Conservation (phyloP, 2,888 invertebrate species). For the Nemotelus nigrinus region DNA sequence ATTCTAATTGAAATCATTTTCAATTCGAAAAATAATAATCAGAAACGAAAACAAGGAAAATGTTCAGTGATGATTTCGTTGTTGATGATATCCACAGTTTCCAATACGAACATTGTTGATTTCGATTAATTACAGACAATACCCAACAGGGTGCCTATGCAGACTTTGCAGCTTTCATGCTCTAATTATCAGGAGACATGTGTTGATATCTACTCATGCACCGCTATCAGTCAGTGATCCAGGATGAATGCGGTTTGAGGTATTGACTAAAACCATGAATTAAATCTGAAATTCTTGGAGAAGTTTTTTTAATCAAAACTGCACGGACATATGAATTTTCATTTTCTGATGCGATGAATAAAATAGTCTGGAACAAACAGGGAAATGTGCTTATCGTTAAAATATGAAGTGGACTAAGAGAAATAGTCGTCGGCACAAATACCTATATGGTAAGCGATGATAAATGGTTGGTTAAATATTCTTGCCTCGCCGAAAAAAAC, state of each 20-base stretch:
- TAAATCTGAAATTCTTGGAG: slow-evolving; percentile 34
- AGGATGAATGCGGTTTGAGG: not conserved
- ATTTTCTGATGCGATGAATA: slow-evolving; percentile 49
- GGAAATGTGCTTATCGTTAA: not conserved
- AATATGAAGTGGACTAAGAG: not conserved
- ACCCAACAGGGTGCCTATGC: slow-evolving; percentile 31
- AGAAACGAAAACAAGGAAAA: slow-evolving; percentile 44
- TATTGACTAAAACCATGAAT: slow-evolving; percentile 7
- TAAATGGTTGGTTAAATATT: no score
- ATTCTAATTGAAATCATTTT: slow-evolving; percentile 45
- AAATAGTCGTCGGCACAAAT: no score
- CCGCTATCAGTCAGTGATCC: not conserved
- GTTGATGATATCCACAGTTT: slow-evolving; percentile 4
- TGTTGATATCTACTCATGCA: slow-evolving; percentile 6
- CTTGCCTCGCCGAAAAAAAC: not conserved
- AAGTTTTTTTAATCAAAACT: slow-evolving; percentile 50
- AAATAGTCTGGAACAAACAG: slow-evolving; percentile 6
- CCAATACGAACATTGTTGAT: slow-evolving; percentile 22
- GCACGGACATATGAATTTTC: slow-evolving; percentile 51
- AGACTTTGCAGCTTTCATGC: not conserved
- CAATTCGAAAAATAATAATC: slow-evolving; percentile 34
- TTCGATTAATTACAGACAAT: slow-evolving; percentile 24
- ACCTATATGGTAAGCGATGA: no score
- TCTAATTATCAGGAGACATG: slow-evolving; percentile 31
- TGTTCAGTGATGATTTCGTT: slow-evolving; percentile 17